Conservation (phyloP, 1,140 invertebrate genomes). For the Contarinia nasturtii region DNA sequence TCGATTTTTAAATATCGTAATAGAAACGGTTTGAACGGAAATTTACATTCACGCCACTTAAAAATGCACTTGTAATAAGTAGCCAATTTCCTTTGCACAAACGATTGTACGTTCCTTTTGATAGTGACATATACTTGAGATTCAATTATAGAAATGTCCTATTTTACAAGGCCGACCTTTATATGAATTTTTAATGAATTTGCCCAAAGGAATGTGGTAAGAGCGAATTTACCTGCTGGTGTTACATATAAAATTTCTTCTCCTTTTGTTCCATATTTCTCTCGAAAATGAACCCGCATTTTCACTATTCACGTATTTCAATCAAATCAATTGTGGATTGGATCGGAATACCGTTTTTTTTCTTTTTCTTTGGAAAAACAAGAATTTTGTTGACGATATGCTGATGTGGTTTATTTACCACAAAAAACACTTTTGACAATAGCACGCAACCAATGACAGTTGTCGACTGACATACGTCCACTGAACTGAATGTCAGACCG, state of each 20-base stretch:
- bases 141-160: no score
- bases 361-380: background rate
- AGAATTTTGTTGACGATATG: background rate
- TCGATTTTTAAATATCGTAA: no score
- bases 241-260: slow-evolving; percentile 24
- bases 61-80: background rate
- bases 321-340: background rate
- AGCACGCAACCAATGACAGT: no score
- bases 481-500: no score
- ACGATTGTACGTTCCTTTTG: no score
- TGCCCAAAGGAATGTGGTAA: background rate
- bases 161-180: background rate
- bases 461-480: no score
- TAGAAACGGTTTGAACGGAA: no score
- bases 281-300: slow-evolving; percentile 24
- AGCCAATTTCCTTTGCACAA: background rate
- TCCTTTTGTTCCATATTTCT: slow-evolving; percentile 22
- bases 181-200: background rate
- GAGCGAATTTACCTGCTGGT: slow-evolving; percentile 17
- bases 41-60: no score
- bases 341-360: background rate
- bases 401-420: background rate
- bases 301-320: background rate
- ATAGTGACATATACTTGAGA: no score
- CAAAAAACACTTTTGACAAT: background rate